These are phyloP conservation scores for Xestia xanthographa DNA, from an alignment of 2,888 invertebrate species.

Conservation along the genomic window DNA sequence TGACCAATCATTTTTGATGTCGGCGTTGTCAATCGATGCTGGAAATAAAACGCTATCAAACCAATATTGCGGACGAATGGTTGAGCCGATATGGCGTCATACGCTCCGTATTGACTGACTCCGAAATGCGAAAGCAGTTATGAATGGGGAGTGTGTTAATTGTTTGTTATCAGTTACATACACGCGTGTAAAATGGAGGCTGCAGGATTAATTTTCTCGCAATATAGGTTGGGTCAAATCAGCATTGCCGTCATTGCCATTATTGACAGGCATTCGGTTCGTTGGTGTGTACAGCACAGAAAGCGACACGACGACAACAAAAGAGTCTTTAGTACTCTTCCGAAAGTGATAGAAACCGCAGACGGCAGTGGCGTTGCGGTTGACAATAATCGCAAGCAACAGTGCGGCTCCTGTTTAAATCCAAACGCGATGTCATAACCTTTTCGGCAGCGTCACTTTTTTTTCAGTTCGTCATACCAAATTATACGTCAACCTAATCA, in stretches of 20 bases:
- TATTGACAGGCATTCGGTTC: background rate
- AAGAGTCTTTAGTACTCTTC: background rate
- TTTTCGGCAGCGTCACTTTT: no score
- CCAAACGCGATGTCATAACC: background rate
- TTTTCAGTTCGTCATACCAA: no score
- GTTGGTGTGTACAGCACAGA: background rate
- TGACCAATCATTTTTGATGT: constrained; percentile 56
- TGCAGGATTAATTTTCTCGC: constrained; percentile 20
- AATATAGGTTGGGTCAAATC: constrained; percentile 3
- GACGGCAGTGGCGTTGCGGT: background rate
- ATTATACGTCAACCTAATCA: no score
- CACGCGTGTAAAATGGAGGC: constrained; percentile 37
- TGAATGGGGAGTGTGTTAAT: constrained; percentile 56
- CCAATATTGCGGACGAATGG: constrained; percentile 63
- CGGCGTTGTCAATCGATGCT: constrained; percentile 49
- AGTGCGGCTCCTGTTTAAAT: background rate
- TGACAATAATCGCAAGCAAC: background rate
- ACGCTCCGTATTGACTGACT: constrained; percentile 51
- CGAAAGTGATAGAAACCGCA: background rate
- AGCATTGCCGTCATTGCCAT: background rate
- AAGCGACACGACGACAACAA: background rate
- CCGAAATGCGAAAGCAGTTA: constrained; percentile 56
- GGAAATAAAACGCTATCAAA: constrained; percentile 62
- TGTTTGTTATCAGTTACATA: constrained; percentile 47
- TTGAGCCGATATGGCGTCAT: constrained; percentile 56